Conservation (phyloP, 2,797 vertebrate genomes). For the Danio aesculapii region DNA sequence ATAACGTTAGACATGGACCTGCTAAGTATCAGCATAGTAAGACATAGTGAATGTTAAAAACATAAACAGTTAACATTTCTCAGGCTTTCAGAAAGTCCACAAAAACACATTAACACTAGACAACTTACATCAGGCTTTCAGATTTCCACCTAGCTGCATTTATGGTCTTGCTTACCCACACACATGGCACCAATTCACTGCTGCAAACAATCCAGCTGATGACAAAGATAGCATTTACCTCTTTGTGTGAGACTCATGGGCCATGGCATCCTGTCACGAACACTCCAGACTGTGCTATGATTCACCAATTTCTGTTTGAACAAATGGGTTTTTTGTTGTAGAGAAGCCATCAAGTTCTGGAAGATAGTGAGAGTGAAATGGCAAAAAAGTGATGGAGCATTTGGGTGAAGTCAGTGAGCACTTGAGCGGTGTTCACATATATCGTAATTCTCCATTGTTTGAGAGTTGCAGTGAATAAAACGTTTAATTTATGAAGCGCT, state of each 20-base stretch:
- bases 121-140: neutral
- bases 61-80: neutral
- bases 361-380: constrained; percentile 15
- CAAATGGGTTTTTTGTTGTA: constrained; percentile 4
- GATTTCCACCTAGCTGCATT: neutral
- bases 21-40: neutral
- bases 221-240: constrained; percentile 17
- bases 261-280: constrained; percentile 30
- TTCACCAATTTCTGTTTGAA: constrained; percentile 11
- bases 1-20: too few species aligned
- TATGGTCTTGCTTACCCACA: neutral
- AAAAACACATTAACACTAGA: neutral
- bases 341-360: neutral
- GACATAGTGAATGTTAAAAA: neutral
- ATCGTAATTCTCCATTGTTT: neutral
- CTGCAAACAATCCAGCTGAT: constrained; percentile 7
- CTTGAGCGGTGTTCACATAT: constrained; percentile 6
- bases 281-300: neutral
- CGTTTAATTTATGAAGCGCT: constrained; percentile 14
- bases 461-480: constrained; percentile 3
- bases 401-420: constrained; percentile 11
- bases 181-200: constrained; percentile 6
- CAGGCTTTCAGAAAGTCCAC: neutral
- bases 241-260: constrained; percentile 17
- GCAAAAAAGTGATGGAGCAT: constrained; percentile 24